phyloP scores from a whole-genome alignment of 1,140 invertebrate species.

The Ips nitidus region DNA sequence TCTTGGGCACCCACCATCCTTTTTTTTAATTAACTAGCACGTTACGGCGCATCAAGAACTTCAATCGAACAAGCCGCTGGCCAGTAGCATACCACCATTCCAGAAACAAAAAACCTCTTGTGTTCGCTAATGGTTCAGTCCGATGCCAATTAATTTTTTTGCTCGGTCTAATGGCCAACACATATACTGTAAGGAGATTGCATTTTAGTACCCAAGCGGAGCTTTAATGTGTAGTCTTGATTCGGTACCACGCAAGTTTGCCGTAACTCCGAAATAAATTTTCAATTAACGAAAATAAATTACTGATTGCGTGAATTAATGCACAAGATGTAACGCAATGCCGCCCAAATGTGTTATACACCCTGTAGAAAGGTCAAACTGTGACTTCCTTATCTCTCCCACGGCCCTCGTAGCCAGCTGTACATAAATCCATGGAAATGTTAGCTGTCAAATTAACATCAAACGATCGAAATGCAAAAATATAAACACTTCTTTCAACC shows the following conservation, averaged over 20 bases:
- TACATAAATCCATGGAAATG: conserved; percentile 21
- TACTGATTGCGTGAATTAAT: neutral
- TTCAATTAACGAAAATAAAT: neutral
- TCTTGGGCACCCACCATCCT: too few relatives aligned
- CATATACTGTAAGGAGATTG: neutral
- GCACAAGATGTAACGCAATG: neutral
- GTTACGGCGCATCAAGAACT: conserved; percentile 7
- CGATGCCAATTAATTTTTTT: conserved; percentile 16
- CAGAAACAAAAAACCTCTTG: neutral
- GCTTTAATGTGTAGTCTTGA: neutral
- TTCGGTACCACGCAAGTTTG: neutral
- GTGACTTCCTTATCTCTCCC: conserved; percentile 12
- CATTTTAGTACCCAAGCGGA: neutral
- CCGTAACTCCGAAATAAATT: neutral
- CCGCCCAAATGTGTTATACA: conserved; percentile 2
- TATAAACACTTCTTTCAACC: conserved; percentile 19
- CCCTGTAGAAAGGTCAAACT: conserved; percentile 19
- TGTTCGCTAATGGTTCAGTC: neutral
- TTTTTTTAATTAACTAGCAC: conserved; percentile 6
- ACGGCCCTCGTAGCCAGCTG: neutral
- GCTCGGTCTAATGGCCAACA: conserved; percentile 2
- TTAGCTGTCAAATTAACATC: conserved; percentile 24
- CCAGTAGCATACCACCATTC: neutral
- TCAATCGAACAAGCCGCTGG: conserved; percentile 2
- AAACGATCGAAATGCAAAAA: conserved; percentile 23